Conservation (phyloP, 2,113 vertebrate species). For the Accipiter virgatus region DNA sequence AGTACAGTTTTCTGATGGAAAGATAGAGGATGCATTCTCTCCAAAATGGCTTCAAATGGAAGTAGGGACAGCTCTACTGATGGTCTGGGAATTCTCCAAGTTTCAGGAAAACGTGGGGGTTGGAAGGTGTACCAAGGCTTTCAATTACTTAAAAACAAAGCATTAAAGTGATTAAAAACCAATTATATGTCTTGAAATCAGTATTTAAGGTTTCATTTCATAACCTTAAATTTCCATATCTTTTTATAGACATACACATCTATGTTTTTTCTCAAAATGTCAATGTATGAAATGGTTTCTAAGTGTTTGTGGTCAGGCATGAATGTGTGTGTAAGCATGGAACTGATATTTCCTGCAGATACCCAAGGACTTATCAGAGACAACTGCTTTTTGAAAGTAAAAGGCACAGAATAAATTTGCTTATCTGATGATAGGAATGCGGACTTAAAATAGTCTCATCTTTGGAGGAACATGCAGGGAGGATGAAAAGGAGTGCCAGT, state of each 20-base stretch:
- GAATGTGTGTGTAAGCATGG: not conserved
- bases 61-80: not conserved
- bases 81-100: not conserved
- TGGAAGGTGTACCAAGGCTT: not conserved
- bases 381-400: not conserved
- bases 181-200: not conserved
- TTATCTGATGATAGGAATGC: not conserved
- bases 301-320: not conserved
- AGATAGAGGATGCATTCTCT: not conserved
- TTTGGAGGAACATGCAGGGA: not conserved
- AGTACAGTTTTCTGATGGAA: not conserved
- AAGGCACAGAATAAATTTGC: not conserved
- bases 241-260: not conserved
- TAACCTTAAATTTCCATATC: not conserved
- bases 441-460: not conserved
- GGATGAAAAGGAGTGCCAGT: not conserved
- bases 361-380: not conserved
- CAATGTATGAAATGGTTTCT: not conserved
- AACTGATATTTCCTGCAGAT: not conserved
- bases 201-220: not conserved
- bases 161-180: not conserved
- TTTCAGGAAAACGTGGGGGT: not conserved
- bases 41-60: not conserved
- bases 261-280: not conserved
- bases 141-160: not conserved